A percentile compares a stretch with the other conserved stretches of the same genome.
These are phyloP conservation scores for Psophia crepitans DNA, from an alignment of 2,113 vertebrate species.

Conservation along the genomic window DNA sequence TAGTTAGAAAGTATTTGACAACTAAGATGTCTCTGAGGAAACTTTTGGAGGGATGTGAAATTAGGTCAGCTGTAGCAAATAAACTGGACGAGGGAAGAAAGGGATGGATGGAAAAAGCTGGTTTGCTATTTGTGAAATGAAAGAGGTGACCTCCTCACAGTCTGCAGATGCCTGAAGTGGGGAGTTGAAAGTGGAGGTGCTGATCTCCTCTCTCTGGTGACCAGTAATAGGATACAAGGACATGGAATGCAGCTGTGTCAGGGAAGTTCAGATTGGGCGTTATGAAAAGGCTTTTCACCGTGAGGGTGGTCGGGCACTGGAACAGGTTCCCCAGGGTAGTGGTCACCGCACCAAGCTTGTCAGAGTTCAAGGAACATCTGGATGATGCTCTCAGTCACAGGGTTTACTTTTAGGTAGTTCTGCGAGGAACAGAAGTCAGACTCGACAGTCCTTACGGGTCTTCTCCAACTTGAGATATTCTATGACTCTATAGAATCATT, in stretches of 20 bases:
- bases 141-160: background rate
- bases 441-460: background rate
- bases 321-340: background rate
- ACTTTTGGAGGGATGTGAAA: background rate
- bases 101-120: background rate
- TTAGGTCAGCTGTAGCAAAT: background rate
- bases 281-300: background rate
- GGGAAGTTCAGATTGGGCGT: background rate
- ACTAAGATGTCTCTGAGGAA: background rate
- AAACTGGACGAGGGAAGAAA: background rate
- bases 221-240: background rate
- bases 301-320: background rate
- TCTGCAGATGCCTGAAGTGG: background rate
- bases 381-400: accelerated
- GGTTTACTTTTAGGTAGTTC: background rate
- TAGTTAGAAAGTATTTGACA: background rate
- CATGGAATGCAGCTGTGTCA: background rate
- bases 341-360: background rate
- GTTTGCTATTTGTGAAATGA: background rate
- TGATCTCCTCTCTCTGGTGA: background rate
- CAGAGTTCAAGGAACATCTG: background rate
- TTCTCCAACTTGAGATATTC: background rate
- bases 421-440: background rate
- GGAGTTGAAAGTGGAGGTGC: background rate
- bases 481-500: too few species aligned